Evolutionary conservation across 2,113 vertebrate species (phyloP), one percentile per base, ranked within the genome.

Genomic region (Pygoscelis antarcticus): DNA sequence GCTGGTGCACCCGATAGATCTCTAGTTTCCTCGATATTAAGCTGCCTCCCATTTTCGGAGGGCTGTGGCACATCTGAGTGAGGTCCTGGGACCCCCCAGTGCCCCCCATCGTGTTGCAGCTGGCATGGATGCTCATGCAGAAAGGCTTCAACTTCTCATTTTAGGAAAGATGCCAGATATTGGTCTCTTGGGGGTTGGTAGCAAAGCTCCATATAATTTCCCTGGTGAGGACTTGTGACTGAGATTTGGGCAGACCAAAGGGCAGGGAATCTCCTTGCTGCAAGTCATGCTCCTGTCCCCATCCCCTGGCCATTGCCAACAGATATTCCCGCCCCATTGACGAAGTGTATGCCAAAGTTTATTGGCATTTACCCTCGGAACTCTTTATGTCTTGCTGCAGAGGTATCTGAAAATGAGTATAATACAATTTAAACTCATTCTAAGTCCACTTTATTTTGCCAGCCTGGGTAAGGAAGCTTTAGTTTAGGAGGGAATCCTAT

Each of bases 31-130:
- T 70, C 3, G 2, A 16, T 71, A 25, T 40, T 81, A 36, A 82
- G 47, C 22, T 54, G 19, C 34, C 80, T 14, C 32, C 42, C 9
- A 3, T 71, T 80, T 95, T 58, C 1, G 2, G 65, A 51, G 71
- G 44, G 21, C 26, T 76, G 27, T 84, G 68, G 27, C 51, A 79
- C 46, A 36, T 19, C 49, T 25, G 44, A 86, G 38, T 19, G 44
- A 71, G 21, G 29, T 19, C 15, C 6, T 68, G 9, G 51, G 42
- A 36, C 2, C 32, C 15, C 9, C 25, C 1, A 1, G 44, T 85
- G 36, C 12, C 38, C 36, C 8, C 8, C 29, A 54, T 32, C 0
- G 0, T 47, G 70, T 51, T 89, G 54, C 22, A 83, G n/a, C 23
- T 58, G 30, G 5, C 23, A 5, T 4, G 47, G 66, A 70, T 70